phyloP scores from a whole-genome alignment of 2,888 invertebrate species.

The Aphrophora alni region DNA sequence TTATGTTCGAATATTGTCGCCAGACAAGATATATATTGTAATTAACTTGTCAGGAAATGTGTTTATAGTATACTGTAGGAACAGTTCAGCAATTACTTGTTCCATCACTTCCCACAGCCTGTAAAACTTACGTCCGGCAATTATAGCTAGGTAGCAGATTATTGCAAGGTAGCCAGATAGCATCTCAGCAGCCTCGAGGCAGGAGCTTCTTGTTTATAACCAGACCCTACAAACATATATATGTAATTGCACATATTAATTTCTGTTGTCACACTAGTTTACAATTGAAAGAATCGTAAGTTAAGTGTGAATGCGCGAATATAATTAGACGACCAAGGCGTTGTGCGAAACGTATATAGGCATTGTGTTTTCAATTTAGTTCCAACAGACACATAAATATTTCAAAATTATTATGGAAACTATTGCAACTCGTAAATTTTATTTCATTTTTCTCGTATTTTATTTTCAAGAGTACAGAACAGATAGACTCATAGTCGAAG shows the following conservation, averaged over 20 bases:
- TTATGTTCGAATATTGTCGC: no score
- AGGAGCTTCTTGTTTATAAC: neutral
- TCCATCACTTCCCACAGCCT: neutral
- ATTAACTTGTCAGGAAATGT: neutral
- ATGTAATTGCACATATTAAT: neutral
- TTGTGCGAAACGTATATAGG: neutral
- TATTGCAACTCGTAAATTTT: neutral
- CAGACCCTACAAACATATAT: conserved; percentile 2
- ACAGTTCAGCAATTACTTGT: neutral
- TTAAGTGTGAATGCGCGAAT: neutral
- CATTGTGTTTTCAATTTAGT: neutral
- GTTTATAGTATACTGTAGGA: neutral
- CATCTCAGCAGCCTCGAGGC: neutral
- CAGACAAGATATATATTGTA: neutral
- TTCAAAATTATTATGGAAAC: neutral
- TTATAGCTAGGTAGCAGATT: conserved; percentile 4
- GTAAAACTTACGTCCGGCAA: neutral
- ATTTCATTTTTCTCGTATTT: neutral
- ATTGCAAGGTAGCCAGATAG: neutral
- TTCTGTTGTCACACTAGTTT: conserved; percentile 2
- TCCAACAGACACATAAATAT: neutral
- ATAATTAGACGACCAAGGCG: neutral
- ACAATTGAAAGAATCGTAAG: neutral
- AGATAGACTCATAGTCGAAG: neutral
- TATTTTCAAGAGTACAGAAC: neutral